phyloP scores from a whole-genome alignment of 2,113 vertebrate genomes.

The Psettodes erumei region DNA sequence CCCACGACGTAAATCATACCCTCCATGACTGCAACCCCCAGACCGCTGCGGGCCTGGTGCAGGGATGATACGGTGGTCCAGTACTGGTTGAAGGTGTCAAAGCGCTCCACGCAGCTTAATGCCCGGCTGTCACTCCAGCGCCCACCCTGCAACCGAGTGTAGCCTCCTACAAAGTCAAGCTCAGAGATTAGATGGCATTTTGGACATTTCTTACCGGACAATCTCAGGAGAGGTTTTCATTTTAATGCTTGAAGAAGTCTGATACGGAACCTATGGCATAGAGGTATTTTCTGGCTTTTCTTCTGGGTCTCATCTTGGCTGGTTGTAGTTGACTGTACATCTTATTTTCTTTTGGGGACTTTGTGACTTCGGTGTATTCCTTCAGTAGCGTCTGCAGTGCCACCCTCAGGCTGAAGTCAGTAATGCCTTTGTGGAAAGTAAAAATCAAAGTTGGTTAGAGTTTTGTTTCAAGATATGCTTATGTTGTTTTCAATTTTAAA shows the following conservation, averaged over 20 bases:
- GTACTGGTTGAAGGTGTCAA: conserved; percentile 97
- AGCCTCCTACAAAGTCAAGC: conserved; percentile 85
- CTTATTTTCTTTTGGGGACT: conserved; percentile 93
- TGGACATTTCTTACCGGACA: neutral
- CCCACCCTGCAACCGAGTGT: conserved; percentile 93
- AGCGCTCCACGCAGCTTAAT: conserved; percentile 95
- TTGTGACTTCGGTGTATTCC: conserved; percentile 94
- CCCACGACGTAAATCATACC: conserved; percentile 98
- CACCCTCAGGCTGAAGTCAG: conserved; percentile 97
- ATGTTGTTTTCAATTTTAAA: neutral
- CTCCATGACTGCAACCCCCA: conserved; percentile 93
- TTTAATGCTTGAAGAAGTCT: neutral
- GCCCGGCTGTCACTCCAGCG: conserved; percentile 97
- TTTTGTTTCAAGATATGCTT: neutral
- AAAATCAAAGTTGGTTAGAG: neutral
- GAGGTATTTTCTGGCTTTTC: conserved; percentile 97
- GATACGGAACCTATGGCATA: conserved; percentile 91
- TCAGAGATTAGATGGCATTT: neutral
- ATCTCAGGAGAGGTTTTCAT: neutral
- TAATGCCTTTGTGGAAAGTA: conserved; percentile 82
- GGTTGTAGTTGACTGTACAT: conserved; percentile 90
- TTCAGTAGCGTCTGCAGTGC: conserved; percentile 96
- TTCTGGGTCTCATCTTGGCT: conserved; percentile 91
- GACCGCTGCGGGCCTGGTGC: conserved; percentile 94
- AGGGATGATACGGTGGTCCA: conserved; percentile 98